Evolutionary conservation across 2,113 vertebrate species (phyloP), one percentile per base, ranked within the genome.

Genomic region (Dicentrarchus labrax): DNA sequence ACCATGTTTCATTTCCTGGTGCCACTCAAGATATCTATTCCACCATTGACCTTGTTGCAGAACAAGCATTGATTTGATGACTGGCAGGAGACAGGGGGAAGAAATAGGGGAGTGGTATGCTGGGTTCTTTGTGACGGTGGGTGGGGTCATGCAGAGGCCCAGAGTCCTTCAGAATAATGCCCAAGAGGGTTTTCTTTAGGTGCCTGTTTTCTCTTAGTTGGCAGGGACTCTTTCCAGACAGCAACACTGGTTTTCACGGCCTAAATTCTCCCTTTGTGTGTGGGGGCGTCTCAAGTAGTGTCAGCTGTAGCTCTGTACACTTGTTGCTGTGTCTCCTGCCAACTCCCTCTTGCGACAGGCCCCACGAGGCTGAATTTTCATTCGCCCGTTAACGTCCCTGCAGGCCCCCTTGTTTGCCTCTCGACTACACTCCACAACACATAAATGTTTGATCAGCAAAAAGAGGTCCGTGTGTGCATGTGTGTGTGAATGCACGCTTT

Each of bases 261-360:
- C 19, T 64, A 69, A 82, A 80, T 69, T 78, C 78, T 45, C 39
- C 72, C 43, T 89, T 80, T 90, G 76, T 86, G 83, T n/a, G 47
- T 38, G 22, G 3, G 53, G 60, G 45, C 17, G 22, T 81, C 78
- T 85, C 76, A 30, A 85, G 86, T 54, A 80, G 80, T 88, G 74
- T 84, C 79, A 80, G 84, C 86, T 85, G 76, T 57, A 72, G 86
- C 73, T 54, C 45, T 72, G 24, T 64, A 75, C 60, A 76, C 85
- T 80, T 84, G 79, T 80, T 79, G 69, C 82, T 72, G 67, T 74
- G 61, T 80, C 51, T 75, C 72, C 60, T 53, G 47, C 47, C 48
- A 65, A 80, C 43, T 73, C 80, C 81, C 45, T 67, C 50, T 80
- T 68, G 50, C 67, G 68, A 10, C 60, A 57, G 51, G 22, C n/a